Conservation (phyloP, 2,888 invertebrate genomes). For the Coenonympha glycerion region DNA sequence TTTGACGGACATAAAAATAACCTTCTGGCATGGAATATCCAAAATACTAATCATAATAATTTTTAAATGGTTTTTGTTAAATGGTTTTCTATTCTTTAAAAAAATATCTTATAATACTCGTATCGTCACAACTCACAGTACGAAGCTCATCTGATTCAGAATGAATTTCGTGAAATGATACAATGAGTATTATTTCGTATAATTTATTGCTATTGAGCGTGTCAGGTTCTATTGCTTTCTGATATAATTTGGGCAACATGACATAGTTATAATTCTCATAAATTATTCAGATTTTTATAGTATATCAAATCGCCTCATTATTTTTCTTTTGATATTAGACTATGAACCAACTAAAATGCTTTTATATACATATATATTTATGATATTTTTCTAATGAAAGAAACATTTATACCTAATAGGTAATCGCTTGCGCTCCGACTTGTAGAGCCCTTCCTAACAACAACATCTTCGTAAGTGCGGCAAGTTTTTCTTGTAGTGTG, state of each 20-base stretch:
- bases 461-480: too few species aligned
- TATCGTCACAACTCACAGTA: neutral
- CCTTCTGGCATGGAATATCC: too few species aligned
- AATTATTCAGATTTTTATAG: neutral
- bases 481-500: too few species aligned
- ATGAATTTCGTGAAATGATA: constrained; percentile 5
- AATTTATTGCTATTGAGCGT: constrained; percentile 11
- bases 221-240: neutral
- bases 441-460: too few species aligned
- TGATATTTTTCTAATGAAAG: too few species aligned
- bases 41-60: neutral
- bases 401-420: too few species aligned
- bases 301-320: neutral
- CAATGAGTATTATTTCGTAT: constrained; percentile 1
- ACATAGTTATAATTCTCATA: neutral
- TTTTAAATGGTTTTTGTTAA: too few species aligned
- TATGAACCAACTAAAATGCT: too few species aligned
- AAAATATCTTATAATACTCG: too few species aligned
- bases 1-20: too few species aligned
- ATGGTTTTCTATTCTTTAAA: neutral
- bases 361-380: too few species aligned
- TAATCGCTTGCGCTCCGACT: too few species aligned
- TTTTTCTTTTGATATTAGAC: neutral
- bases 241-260: neutral
- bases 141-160: neutral